Percentiles rank a stretch among this genome's conserved stretches.
Evolutionary conservation across 2,113 vertebrate genomes (phyloP).

Genomic region (Gymnogyps californianus): DNA sequence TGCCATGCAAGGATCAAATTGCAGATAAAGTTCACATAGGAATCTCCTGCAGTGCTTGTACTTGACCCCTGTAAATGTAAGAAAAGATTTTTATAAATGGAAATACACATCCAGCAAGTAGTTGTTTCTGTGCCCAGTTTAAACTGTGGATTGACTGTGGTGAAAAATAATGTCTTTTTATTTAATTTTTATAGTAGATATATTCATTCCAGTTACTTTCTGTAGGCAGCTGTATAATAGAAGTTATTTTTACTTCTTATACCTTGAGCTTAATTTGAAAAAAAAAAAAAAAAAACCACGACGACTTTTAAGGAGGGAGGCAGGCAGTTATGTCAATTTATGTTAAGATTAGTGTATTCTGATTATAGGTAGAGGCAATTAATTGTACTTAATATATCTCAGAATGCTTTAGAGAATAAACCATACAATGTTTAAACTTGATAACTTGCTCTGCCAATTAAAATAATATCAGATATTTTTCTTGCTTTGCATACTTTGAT

Average conservation of each 20-base stretch:
- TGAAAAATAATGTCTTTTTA: not conserved
- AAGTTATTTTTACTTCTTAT: not conserved
- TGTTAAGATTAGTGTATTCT: not conserved
- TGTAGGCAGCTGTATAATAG: not conserved
- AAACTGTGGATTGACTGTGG: not conserved
- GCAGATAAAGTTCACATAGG: not conserved
- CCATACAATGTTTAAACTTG: not conserved
- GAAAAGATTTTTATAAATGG: not conserved
- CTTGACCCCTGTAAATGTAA: not conserved
- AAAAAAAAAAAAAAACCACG: not conserved
- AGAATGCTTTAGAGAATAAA: not conserved
- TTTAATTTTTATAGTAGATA: not conserved
- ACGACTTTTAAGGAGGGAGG: not conserved
- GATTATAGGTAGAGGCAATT: not conserved
- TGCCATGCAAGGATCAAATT: not conserved
- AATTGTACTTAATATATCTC: not conserved
- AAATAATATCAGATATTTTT: not conserved
- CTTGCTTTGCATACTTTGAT: not conserved
- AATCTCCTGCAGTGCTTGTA: not conserved
- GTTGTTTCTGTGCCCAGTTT: not conserved
- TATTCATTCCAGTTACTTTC: not conserved
- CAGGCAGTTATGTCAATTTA: not conserved
- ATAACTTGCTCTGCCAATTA: not conserved
- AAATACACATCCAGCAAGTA: not conserved
- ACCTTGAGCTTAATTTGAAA: not conserved